Evolutionary conservation across 2,797 vertebrate genomes (phyloP).

Genomic region (Octomys mimax): DNA sequence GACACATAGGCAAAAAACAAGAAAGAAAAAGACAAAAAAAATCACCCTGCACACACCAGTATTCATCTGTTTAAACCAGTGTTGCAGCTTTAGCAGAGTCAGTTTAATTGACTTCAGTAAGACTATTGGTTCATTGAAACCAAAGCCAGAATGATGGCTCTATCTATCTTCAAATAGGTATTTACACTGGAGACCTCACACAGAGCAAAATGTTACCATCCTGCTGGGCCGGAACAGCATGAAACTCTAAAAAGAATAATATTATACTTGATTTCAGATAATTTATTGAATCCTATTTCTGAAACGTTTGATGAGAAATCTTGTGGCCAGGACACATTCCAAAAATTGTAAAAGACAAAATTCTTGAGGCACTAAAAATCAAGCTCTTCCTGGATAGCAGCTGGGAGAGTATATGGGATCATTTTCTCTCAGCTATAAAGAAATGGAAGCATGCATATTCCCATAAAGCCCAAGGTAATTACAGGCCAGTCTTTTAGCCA

Average conservation of each 20-base stretch:
- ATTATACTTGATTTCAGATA: constrained; percentile 96
- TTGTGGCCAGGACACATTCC: constrained; percentile 90
- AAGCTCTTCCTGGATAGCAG: constrained; percentile 85
- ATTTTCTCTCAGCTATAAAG: constrained; percentile 86
- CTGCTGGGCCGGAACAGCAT: constrained; percentile 90
- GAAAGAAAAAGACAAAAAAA: not conserved
- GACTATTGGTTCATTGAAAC: constrained; percentile 96
- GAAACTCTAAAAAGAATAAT: constrained; percentile 91
- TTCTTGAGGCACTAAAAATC: constrained; percentile 86
- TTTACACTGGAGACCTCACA: constrained; percentile 98
- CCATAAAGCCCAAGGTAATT: constrained; percentile 83
- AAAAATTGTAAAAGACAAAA: constrained; percentile 89
- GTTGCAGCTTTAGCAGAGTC: constrained; percentile 87
- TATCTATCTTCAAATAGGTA: constrained; percentile 97
- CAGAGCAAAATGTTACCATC: constrained; percentile 95
- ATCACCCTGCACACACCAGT: constrained; percentile 41
- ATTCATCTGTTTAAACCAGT: constrained; percentile 77
- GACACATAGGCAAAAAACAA: constrained; percentile 25
- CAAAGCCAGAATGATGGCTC: constrained; percentile 95
- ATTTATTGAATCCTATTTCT: constrained; percentile 96
- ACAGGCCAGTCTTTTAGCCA: constrained; percentile 82
- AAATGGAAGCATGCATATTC: constrained; percentile 82
- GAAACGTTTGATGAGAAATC: constrained; percentile 94
- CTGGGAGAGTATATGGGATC: constrained; percentile 86
- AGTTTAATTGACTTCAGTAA: constrained; percentile 95